Evolutionary conservation across 2,888 invertebrate genomes (phyloP).

Genomic region (Drosophila affinis): DNA sequence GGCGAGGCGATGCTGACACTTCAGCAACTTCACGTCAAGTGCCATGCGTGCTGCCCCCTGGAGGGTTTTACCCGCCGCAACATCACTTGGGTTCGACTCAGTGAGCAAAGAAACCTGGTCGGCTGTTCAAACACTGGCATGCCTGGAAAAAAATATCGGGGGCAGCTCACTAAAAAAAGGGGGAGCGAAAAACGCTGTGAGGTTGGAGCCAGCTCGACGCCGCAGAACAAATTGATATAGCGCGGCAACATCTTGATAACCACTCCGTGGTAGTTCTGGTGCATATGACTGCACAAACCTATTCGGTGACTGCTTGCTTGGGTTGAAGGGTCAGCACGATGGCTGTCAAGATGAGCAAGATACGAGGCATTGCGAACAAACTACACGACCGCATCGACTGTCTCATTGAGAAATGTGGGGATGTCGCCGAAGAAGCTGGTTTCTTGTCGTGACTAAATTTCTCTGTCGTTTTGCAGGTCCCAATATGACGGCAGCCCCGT

Average conservation of each 20-base stretch:
- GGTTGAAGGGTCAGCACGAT: slow-evolving; percentile 30
- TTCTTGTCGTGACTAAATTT: neutral
- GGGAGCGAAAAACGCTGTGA: slow-evolving; percentile 40
- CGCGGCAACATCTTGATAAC: slow-evolving; percentile 66
- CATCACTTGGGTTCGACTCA: slow-evolving; percentile 35
- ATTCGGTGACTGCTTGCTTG: slow-evolving; percentile 8
- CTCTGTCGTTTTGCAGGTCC: slow-evolving; percentile 65
- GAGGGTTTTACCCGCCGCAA: slow-evolving; percentile 36
- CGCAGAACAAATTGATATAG: slow-evolving; percentile 71
- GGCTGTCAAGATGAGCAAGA: slow-evolving; percentile 52
- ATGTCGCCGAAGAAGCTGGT: neutral
- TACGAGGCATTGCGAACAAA: slow-evolving; percentile 68
- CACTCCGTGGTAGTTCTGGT: neutral
- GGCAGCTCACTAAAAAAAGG: slow-evolving; percentile 30
- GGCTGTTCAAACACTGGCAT: slow-evolving; percentile 68
- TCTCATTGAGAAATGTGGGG: slow-evolving; percentile 70
- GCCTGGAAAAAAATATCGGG: slow-evolving; percentile 43
- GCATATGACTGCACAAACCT: neutral
- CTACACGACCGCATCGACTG: slow-evolving; percentile 72
- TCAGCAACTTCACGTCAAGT: slow-evolving; percentile 29
- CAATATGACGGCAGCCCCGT: slow-evolving; percentile 97
- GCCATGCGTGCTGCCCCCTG: slow-evolving; percentile 25
- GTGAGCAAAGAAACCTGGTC: slow-evolving; percentile 53
- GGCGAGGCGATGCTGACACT: slow-evolving; percentile 12
- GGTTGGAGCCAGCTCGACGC: slow-evolving; percentile 20